These are phyloP conservation scores for Mimumesa dahlbomi DNA, from an alignment of 2,888 invertebrate species.

Conservation along the genomic window DNA sequence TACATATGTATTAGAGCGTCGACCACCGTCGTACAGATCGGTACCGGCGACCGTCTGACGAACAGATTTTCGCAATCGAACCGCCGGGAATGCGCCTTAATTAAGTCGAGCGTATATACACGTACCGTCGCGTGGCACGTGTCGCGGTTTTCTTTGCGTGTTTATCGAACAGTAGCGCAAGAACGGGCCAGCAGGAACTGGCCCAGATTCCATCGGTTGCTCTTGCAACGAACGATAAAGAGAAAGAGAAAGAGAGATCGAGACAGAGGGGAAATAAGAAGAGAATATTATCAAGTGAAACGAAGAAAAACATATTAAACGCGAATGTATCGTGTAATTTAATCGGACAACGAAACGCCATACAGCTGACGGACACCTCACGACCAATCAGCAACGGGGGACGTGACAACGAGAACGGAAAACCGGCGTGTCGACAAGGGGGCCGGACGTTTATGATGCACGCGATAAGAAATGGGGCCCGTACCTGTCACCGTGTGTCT, in stretches of 20 bases:
- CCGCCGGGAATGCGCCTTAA: constrained; percentile 43
- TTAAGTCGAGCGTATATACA: constrained; percentile 29
- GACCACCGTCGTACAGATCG: too few species aligned
- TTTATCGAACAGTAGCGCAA: constrained; percentile 26
- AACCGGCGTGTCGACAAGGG: constrained; percentile 36
- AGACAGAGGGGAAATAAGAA: neutral
- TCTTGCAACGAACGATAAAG: constrained; percentile 4
- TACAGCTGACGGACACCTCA: constrained; percentile 50
- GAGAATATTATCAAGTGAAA: neutral
- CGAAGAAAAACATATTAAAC: neutral
- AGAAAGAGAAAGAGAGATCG: neutral
- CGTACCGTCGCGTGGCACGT: constrained; percentile 45
- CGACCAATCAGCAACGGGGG: constrained; percentile 42
- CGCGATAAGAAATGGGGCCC: constrained; percentile 62
- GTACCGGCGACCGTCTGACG: constrained; percentile 21
- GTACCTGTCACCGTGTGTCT: constrained; percentile 69
- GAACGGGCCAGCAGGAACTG: constrained; percentile 62
- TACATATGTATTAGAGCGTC: too few species aligned
- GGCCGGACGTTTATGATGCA: constrained; percentile 62
- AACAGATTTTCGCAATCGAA: constrained; percentile 28
- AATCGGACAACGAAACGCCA: constrained; percentile 56
- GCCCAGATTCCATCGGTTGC: constrained; percentile 60
- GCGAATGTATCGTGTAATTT: constrained; percentile 67
- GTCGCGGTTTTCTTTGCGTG: constrained; percentile 43
- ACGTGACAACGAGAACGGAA: constrained; percentile 16